These are phyloP conservation scores for Drosophila pseudotakahashii DNA, from an alignment of 2,888 invertebrate genomes.

Conservation along the genomic window DNA sequence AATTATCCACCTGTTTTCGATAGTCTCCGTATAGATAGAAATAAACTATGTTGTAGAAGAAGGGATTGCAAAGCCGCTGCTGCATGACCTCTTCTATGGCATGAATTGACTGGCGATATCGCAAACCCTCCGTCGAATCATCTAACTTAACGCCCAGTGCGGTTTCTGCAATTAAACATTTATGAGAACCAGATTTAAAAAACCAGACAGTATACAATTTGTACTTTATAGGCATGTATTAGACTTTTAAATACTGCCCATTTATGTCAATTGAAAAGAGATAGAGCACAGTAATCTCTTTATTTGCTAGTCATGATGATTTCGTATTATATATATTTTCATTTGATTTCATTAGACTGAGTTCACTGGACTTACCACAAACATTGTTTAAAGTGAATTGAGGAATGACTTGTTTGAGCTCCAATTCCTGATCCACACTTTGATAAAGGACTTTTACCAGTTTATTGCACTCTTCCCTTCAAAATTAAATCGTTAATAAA, in stretches of 20 bases:
- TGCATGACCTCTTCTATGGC: conserved; percentile 38
- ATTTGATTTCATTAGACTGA: background rate
- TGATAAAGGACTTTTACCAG: conserved; percentile 53
- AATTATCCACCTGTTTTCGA: conserved; percentile 22
- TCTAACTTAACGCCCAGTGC: conserved; percentile 73
- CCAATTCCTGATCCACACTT: conserved; percentile 11
- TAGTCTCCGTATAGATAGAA: conserved; percentile 36
- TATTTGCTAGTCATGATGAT: conserved; percentile 20
- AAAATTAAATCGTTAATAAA: background rate
- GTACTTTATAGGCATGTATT: background rate
- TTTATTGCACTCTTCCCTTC: conserved; percentile 75
- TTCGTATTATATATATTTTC: background rate
- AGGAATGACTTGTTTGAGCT: conserved; percentile 65
- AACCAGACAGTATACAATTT: background rate
- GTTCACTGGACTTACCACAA: conserved; percentile 58
- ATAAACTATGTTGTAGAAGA: conserved; percentile 15
- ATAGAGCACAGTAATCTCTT: background rate
- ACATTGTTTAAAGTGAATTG: conserved; percentile 76
- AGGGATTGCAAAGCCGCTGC: conserved; percentile 53
- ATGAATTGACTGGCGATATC: conserved; percentile 58
- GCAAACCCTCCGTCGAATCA: conserved; percentile 63
- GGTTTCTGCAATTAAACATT: conserved; percentile 58
- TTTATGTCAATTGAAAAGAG: background rate
- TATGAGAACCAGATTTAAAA: background rate
- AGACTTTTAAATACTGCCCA: background rate